These are phyloP conservation scores for Dexiosoma caninum DNA, from an alignment of 2,888 invertebrate genomes.

Conservation along the genomic window DNA sequence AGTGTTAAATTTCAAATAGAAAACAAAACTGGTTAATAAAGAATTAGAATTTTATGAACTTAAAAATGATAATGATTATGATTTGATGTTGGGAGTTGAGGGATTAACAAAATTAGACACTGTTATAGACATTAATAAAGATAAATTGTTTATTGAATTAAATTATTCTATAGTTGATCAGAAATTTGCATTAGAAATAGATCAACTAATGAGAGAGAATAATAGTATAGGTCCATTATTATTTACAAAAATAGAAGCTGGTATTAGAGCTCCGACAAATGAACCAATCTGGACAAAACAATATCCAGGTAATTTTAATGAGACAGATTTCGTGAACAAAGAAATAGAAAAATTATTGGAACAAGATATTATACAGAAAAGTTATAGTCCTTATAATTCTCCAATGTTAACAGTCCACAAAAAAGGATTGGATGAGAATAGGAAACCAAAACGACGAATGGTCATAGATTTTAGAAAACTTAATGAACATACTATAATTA, in stretches of 20 bases:
- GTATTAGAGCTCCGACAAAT: background rate
- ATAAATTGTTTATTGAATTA: background rate
- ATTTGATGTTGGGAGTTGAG: conserved; percentile 19
- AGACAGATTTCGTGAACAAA: conserved; percentile 11
- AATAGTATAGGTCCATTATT: conserved; percentile 19
- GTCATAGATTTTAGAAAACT: conserved; percentile 23
- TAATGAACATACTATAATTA: conserved; percentile 21
- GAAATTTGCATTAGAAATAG: background rate
- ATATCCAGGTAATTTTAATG: conserved; percentile 14
- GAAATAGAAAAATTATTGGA: conserved; percentile 24
- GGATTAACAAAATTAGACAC: background rate
- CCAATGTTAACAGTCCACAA: conserved; percentile 4
- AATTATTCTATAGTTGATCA: conserved; percentile 14
- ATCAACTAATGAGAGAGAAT: background rate
- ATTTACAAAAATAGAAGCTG: conserved; percentile 4
- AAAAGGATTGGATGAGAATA: conserved; percentile 24
- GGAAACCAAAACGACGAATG: conserved; percentile 30
- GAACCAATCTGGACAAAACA: conserved; percentile 4
- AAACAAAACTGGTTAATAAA: background rate
- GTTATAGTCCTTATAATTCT: conserved; percentile 28
- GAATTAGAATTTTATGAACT: too few species aligned
- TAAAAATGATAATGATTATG: conserved; percentile 19
- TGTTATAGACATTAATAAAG: background rate
- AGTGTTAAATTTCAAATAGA: background rate
- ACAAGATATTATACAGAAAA: conserved; percentile 5